Percentiles rank a stretch among this genome's conserved stretches.
Conservation (phyloP, 2,113 vertebrate species). For the Oryzias javanicus region DNA sequence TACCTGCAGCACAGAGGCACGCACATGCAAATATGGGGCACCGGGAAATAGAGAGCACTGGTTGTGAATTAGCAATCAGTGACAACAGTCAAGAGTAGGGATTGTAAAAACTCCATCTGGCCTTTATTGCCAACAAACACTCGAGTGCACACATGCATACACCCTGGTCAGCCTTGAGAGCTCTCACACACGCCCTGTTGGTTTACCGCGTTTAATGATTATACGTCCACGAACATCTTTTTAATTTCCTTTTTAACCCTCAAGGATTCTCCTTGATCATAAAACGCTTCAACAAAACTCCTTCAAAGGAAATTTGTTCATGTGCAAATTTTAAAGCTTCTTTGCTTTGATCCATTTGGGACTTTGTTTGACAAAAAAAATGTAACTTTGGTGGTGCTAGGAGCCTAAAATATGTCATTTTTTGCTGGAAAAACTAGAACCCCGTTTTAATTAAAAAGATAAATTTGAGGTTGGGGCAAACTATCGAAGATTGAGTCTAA, state of each 20-base stretch:
- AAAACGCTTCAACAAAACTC: slow-evolving; percentile 7
- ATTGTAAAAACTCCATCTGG: slow-evolving; percentile 11
- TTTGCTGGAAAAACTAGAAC: no score
- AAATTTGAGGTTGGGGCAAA: no score
- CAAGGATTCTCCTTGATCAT: background rate
- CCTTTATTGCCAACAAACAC: slow-evolving; percentile 12
- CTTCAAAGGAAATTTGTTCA: slow-evolving; percentile 3
- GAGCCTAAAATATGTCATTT: background rate
- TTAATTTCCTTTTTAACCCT: slow-evolving; percentile 12
- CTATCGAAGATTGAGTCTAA: no score
- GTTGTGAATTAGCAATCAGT: slow-evolving; percentile 28
- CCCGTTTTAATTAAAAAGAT: no score
- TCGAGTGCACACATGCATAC: slow-evolving; percentile 9
- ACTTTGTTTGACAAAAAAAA: slow-evolving; percentile 23
- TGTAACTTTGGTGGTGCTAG: background rate
- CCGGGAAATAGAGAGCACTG: slow-evolving; percentile 17
- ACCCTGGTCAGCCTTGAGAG: background rate
- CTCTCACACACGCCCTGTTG: slow-evolving; percentile 2
- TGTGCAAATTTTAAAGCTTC: slow-evolving; percentile 14
- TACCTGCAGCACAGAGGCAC: slow-evolving; percentile 54
- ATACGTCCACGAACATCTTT: slow-evolving; percentile 13
- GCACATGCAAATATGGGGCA: slow-evolving; percentile 40
- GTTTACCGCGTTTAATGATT: slow-evolving; percentile 6
- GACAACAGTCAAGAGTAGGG: slow-evolving; percentile 25
- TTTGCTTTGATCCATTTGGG: slow-evolving; percentile 41